These are phyloP conservation scores for Amblyteles armatorius DNA, from an alignment of 2,888 invertebrate genomes.

Conservation along the genomic window DNA sequence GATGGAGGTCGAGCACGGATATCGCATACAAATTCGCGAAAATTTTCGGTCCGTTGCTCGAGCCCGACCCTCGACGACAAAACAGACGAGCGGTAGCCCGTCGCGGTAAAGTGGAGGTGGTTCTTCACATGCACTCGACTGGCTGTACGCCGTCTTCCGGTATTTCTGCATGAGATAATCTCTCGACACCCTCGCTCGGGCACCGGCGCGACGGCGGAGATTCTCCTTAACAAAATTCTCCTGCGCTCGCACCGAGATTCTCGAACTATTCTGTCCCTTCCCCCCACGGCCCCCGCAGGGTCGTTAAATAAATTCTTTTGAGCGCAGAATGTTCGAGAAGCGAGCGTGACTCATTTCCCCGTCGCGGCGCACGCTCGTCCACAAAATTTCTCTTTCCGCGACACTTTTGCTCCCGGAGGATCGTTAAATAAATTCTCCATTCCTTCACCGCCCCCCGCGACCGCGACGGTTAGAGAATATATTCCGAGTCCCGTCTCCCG, in stretches of 20 bases:
- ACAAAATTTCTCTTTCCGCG: conserved; percentile 42
- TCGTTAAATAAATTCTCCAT: conserved; percentile 59
- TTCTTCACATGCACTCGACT: background rate
- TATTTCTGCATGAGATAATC: conserved; percentile 56
- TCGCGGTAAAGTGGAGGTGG: background rate
- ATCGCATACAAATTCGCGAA: conserved; percentile 62
- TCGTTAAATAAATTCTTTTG: conserved; percentile 61
- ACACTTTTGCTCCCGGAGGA: conserved; percentile 43
- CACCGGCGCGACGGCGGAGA: background rate
- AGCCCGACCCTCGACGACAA: background rate
- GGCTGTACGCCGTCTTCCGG: background rate
- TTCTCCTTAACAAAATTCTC: conserved; percentile 38
- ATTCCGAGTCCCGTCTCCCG: conserved; percentile 17
- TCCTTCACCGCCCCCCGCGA: background rate
- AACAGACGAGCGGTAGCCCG: background rate
- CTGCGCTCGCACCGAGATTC: conserved; percentile 21
- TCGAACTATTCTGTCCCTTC: conserved; percentile 5
- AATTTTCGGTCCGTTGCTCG: conserved; percentile 62
- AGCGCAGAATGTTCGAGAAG: conserved; percentile 34
- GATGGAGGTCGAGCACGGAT: conserved; percentile 49
- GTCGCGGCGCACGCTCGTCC: conserved; percentile 6
- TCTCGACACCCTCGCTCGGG: conserved; percentile 30
- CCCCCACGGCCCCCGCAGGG: background rate
- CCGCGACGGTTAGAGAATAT: conserved; percentile 32
- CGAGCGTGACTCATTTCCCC: conserved; percentile 36